Evolutionary conservation across 2,888 invertebrate species (phyloP).

Genomic region (Drosophila neotestacea): DNA sequence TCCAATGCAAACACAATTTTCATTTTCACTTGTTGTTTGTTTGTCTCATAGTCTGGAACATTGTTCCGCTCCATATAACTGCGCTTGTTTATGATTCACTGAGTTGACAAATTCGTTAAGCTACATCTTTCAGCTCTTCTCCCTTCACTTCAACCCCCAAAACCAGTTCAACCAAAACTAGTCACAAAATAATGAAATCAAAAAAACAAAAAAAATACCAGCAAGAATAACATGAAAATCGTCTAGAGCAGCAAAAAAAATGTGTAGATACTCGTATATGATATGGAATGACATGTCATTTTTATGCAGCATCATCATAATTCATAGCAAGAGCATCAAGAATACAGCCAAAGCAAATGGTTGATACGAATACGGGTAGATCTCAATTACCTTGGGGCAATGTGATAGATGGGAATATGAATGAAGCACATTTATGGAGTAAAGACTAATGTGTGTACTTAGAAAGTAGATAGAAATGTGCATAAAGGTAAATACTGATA

Average conservation of each 20-base stretch:
- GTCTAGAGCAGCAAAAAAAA: constrained; percentile 57
- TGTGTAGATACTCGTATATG: constrained; percentile 44
- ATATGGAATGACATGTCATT: constrained; percentile 63
- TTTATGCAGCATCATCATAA: constrained; percentile 74
- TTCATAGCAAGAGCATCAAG: constrained; percentile 43
- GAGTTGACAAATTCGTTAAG: constrained; percentile 72
- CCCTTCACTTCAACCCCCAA: neutral
- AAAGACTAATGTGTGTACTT: neutral
- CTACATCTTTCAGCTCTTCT: constrained; percentile 2
- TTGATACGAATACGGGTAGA: constrained; percentile 6
- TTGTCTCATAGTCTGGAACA: constrained; percentile 36
- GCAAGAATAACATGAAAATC: constrained; percentile 34
- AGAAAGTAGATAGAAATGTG: neutral
- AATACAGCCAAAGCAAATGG: constrained; percentile 28
- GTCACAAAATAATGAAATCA: constrained; percentile 34
- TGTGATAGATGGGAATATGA: constrained; percentile 4
- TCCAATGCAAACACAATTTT: constrained; percentile 67
- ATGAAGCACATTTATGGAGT: neutral
- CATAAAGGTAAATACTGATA: neutral
- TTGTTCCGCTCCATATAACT: constrained; percentile 63
- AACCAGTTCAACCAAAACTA: constrained; percentile 36
- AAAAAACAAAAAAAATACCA: constrained; percentile 1
- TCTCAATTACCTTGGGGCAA: neutral
- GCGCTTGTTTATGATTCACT: constrained; percentile 71
- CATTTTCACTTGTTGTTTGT: constrained; percentile 39